Percentiles rank a stretch among this genome's conserved stretches.
Conservation (phyloP, 2,113 vertebrate genomes). For the Centropus unirufus region DNA sequence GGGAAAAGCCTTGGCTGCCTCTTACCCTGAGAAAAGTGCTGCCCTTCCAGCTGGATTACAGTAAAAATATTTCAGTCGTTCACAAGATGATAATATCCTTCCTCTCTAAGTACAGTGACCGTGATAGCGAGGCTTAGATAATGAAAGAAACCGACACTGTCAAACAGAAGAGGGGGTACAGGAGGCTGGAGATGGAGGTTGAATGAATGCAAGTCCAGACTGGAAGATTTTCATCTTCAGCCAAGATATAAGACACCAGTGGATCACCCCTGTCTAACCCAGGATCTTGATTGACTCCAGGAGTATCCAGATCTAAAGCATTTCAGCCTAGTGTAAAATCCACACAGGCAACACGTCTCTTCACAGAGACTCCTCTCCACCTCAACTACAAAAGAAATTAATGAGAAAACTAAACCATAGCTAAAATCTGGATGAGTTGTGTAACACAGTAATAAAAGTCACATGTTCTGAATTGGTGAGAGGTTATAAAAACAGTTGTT, state of each 20-base stretch:
- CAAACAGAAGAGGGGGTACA: neutral
- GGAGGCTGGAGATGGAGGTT: neutral
- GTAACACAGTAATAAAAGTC: neutral
- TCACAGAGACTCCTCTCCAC: too few relatives aligned
- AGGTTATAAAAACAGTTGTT: neutral
- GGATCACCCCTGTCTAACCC: neutral
- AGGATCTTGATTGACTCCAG: neutral
- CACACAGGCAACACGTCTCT: too few relatives aligned
- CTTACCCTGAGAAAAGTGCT: constrained; percentile 53
- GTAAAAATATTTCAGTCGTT: constrained; percentile 60
- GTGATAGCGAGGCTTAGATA: neutral
- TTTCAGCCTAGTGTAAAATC: neutral
- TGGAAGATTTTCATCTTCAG: neutral
- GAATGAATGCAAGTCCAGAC: neutral
- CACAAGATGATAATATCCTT: constrained; percentile 57
- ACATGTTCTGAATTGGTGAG: neutral
- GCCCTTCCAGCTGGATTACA: constrained; percentile 55
- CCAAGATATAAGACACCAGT: neutral
- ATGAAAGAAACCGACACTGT: neutral
- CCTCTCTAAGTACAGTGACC: constrained; percentile 50
- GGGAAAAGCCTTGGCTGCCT: constrained; percentile 53
- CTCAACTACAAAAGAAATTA: neutral
- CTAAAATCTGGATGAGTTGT: neutral
- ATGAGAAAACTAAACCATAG: neutral
- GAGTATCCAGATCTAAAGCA: neutral